Base-by-base conservation (phyloP, 2,113 vertebrate genomes). In the Todiramphus saurophagus region DNA sequence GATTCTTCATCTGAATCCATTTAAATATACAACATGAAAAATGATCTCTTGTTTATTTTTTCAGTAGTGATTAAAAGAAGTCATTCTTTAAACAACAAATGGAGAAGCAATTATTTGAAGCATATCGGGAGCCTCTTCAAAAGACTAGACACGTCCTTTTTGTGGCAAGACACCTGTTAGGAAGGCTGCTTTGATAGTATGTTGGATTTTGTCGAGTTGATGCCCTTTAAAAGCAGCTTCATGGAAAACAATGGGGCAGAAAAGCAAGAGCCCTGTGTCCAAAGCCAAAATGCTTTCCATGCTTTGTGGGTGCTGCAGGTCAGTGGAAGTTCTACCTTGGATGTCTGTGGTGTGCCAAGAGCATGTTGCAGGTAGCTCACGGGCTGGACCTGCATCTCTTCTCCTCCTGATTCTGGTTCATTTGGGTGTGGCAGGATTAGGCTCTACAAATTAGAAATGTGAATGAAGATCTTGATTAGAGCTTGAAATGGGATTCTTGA, bases 401-500 rank as follows among this genome's bases (percentile, higher is more conserved):
- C 13, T 83, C 60, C 53, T 35, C 60, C 53, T 35, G 10, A 20
- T 72, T 87, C 73, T 89, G 70, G 48, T 50, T 94, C 53, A 12
- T 67, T 58, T 86, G 44, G 58, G 39, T 93, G 23, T 75, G 93
- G 56, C 31, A 82, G 66, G 28, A 93, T 93, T 66, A 58, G 77
- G 37, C 58, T 93, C 62, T 79, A 82, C 90, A 93, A 93, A 92
- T 87, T 92, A 96, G 74, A 51, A 25, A 95, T 94, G 94, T 89
- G 66, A 97, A 96, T 79, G 21, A 93, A 79, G 91, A 94, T 53
- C 58, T 94, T 92, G 95, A 94, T 93, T 92, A 89, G 76, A 92
- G 69, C 89, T 92, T 95, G 91, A 97, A 95, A 97, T 92, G 83
- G 80, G 74, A 95, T 97, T 95, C 92, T 94, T 76, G 70, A 94